Conservation (phyloP, 2,797 vertebrate genomes). For the Menidia menidia region DNA sequence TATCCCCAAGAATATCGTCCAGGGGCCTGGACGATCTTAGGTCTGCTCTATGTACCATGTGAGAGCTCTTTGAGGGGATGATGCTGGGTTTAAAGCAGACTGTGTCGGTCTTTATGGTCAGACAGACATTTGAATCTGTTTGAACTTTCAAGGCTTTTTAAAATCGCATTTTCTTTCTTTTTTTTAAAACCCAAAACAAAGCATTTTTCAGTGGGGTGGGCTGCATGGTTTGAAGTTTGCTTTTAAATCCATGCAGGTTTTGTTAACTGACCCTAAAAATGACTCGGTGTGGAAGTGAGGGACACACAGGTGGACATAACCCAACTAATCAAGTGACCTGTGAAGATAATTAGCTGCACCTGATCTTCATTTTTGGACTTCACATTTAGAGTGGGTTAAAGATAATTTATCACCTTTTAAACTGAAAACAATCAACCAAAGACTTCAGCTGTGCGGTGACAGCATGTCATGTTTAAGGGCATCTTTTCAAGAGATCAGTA, state of each 20-base stretch:
- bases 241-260: no score
- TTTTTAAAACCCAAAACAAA: no score
- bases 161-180: background rate
- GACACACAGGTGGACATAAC: background rate
- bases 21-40: no score
- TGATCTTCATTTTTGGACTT: background rate
- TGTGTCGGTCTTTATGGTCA: background rate
- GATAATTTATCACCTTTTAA: background rate
- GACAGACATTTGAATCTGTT: background rate
- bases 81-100: background rate
- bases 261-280: background rate
- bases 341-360: background rate
- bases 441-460: no score
- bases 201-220: no score
- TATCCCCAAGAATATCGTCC: no score
- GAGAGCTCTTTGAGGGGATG: background rate
- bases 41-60: no score
- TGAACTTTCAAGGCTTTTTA: background rate
- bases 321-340: background rate
- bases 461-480: no score
- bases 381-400: background rate
- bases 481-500: background rate
- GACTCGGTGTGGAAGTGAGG: background rate
- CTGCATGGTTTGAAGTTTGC: no score
- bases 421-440: no score